Conservation (phyloP, 2,797 vertebrate species). For the Toxotes lorentzi region DNA sequence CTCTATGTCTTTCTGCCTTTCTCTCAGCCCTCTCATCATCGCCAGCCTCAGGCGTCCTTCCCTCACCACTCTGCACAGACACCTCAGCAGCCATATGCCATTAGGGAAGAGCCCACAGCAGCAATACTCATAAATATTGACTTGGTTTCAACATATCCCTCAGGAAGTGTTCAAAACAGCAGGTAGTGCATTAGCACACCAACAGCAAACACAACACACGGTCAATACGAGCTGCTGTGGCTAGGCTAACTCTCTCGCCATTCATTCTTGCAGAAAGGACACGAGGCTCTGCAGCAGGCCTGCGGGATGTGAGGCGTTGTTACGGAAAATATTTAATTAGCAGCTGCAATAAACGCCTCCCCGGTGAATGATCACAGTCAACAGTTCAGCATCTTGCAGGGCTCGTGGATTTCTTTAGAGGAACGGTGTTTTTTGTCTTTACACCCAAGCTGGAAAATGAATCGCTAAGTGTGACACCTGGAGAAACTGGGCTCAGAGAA, state of each 20-base stretch:
- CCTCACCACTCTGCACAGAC: slow-evolving; percentile 59
- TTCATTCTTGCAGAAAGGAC: slow-evolving; percentile 28
- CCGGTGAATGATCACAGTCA: slow-evolving; percentile 34
- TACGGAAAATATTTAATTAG: slow-evolving; percentile 70
- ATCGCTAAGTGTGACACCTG: slow-evolving; percentile 33
- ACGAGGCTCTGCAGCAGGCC: slow-evolving; percentile 35
- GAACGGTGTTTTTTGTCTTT: slow-evolving; percentile 2
- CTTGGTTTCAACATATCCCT: slow-evolving; percentile 72
- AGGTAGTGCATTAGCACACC: slow-evolving; percentile 70
- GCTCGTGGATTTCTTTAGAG: slow-evolving; percentile 26
- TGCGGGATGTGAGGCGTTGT: slow-evolving; percentile 42
- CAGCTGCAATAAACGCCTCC: slow-evolving; percentile 52
- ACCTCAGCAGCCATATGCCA: slow-evolving; percentile 68
- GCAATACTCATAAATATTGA: slow-evolving; percentile 83
- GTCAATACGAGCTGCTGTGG: slow-evolving; percentile 48
- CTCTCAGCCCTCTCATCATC: slow-evolving; percentile 34
- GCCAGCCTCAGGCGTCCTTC: slow-evolving; percentile 50
- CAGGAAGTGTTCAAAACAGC: slow-evolving; percentile 72
- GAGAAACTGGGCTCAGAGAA: slow-evolving; percentile 36
- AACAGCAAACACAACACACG: slow-evolving; percentile 57
- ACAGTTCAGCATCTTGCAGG: slow-evolving; percentile 37
- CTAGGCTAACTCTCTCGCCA: slow-evolving; percentile 37
- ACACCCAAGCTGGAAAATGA: slow-evolving; percentile 35
- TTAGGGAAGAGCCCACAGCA: slow-evolving; percentile 73
- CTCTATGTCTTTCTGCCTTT: slow-evolving; percentile 16